Evolutionary conservation across 2,797 vertebrate species (phyloP), one percentile per base, ranked within the genome.

Genomic region (Tragopan temminckii): DNA sequence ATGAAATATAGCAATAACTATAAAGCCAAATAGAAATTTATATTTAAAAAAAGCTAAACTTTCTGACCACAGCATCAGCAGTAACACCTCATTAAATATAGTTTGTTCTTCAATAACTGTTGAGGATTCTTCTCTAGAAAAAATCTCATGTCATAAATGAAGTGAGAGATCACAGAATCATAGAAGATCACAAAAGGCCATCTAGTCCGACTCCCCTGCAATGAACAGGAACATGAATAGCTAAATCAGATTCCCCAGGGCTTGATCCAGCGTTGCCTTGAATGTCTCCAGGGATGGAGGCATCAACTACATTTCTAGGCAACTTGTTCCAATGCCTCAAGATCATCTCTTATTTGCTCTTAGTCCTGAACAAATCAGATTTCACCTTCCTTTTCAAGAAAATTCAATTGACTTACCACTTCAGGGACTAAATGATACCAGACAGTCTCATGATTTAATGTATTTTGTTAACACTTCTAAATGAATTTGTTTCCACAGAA

Each of bases 401-500:
- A 52, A 83, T 76, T 78, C 53, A 75, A 58, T 43, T 85, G 80
- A 78, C 72, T 89, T 70, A 78, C 67, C 68, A 87, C 52, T 25
- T 81, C 59, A 83, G 50, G 71, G n/a, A 59, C 57, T 33, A 71
- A 80, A 67, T 61, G 8, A 35, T 53, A 68, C 24, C 43, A 90
- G 33, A 92, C 64, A 40, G 31, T 13, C 5, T 43, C 71, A 24
- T 40, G 70, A 42, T 82, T 67, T 68, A 63, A 38, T n/a, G 43
- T 15, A 63, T 69, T 83, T 93, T 83, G 13, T 88, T 85, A 90
- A 75, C 58, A 88, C 24, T 25, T 33, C 64, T 35, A 64, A 70
- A 11, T 80, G 23, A 90, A 89, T 95, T 80, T 90, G 36, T 81
- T 83, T 92, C 35, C 71, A 78, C 66, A 90, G n/a, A 24, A 53